Evolutionary conservation across 2,888 invertebrate species (phyloP).

Genomic region (Cephus spinipes): DNA sequence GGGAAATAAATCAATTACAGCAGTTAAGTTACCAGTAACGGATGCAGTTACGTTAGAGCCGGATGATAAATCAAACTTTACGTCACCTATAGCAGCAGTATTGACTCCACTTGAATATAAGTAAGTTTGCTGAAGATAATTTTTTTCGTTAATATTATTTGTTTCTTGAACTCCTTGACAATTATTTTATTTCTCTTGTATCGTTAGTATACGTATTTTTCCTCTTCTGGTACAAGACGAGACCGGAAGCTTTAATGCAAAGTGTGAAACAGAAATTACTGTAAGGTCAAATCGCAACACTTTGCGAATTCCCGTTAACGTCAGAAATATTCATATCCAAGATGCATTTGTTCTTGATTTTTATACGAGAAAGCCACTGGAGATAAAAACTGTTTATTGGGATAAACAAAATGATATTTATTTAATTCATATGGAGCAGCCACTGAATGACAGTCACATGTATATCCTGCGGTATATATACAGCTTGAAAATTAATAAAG

Average conservation of each 20-base stretch:
- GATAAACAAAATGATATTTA: neutral
- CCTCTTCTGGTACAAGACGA: neutral
- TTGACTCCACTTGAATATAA: neutral
- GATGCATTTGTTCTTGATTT: neutral
- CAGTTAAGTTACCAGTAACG: neutral
- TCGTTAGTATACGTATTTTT: neutral
- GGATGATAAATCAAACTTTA: neutral
- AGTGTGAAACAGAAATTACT: neutral
- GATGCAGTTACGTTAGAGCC: neutral
- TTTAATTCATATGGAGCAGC: neutral
- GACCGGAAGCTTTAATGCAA: neutral
- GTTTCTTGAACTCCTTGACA: neutral
- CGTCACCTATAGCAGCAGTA: neutral
- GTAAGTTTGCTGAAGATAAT: neutral
- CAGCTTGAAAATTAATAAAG: neutral
- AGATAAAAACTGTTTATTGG: neutral
- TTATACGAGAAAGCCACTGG: neutral
- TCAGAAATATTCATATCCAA: neutral
- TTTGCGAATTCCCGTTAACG: neutral
- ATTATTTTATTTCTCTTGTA: neutral
- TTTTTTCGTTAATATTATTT: neutral
- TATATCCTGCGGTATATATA: neutral
- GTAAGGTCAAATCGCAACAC: neutral
- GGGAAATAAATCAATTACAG: neutral
- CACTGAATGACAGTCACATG: neutral